Evolutionary conservation across 2,888 invertebrate genomes (phyloP), one percentile per base, ranked within the genome.

Genomic region (Ernsta delagoae): DNA sequence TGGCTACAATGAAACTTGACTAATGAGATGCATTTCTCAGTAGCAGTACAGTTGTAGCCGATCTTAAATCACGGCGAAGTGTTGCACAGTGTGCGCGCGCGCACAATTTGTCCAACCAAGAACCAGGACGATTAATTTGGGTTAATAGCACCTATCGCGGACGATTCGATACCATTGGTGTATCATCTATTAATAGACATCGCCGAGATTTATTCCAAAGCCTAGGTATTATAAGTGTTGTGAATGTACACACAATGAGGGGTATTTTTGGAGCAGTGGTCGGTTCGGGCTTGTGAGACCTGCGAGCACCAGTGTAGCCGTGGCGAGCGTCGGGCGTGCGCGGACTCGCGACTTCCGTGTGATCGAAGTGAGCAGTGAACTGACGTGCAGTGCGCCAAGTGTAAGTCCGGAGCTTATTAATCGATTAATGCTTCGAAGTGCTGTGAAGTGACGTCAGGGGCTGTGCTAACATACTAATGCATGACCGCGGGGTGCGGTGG

Each of bases 401-500:
- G 91, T 91, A 91, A 91, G 91, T 91, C 74, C 72, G 77, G 90
- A 86, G 90, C 83, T 87, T 84, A 77, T 84, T 83, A 82, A 83
- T 84, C 80, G 85, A 83, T 88, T 87, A 84, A 84, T 82, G 89
- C 87, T 86, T 86, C 82, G 78, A 77, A 78, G 81, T 81, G 83
- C 78, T 77, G 76, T 77, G 82, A 78, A 43, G 24, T 88, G 88
- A 82, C 82, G 79, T 79, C 82, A 9, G 41, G 59, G 59, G 62
- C 54, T 84, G 88, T 89, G 89, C 90, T 92, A 91, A 91, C 89
- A 84, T 78, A 92, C 90, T 92, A 92, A 92, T 84, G 90, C 90
- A 91, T 89, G 90, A 79, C 81, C 80, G 83, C 70, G 74, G 70
- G 63, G 72, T 63, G 71, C 74, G 75, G 73, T 75, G 77, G 75